phyloP scores from a whole-genome alignment of 2,113 vertebrate genomes.

The Trichechus manatus region DNA sequence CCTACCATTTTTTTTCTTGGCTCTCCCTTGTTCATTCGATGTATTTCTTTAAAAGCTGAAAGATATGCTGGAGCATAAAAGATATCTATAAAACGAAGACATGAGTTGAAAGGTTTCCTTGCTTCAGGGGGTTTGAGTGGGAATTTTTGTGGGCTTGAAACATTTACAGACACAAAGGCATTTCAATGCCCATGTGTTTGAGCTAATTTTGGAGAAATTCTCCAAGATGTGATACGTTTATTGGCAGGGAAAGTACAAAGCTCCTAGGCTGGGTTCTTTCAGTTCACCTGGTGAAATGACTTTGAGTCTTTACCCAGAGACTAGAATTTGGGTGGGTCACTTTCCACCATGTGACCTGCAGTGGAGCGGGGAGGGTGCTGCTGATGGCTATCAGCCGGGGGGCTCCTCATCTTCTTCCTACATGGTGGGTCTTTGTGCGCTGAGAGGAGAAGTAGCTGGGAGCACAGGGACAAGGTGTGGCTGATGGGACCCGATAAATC shows the following conservation, averaged over 20 bases:
- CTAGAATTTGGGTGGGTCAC: constrained; percentile 73
- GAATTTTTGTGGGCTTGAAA: neutral
- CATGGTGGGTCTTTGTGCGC: constrained; percentile 87
- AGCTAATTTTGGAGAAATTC: neutral
- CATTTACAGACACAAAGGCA: neutral
- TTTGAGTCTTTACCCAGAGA: constrained; percentile 53
- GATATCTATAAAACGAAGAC: neutral
- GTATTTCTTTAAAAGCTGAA: constrained; percentile 39
- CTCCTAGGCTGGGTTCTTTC: neutral
- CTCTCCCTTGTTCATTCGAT: fast-evolving
- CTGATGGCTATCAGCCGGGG: constrained; percentile 42
- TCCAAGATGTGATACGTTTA: fast-evolving
- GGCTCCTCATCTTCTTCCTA: constrained; percentile 72
- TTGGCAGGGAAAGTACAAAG: neutral
- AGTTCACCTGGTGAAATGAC: neutral
- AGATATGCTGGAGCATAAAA: neutral
- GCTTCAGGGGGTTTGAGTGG: neutral
- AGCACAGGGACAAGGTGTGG: constrained; percentile 89
- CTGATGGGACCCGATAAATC: constrained; percentile 90
- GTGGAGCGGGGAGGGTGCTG: constrained; percentile 36
- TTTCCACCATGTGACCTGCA: constrained; percentile 44
- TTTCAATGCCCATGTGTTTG: fast-evolving
- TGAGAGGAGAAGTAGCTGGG: constrained; percentile 81
- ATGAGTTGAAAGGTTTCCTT: neutral
- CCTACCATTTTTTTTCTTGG: neutral